Conservation (phyloP, 2,888 invertebrate species). For the Campopleginae sp. region DNA sequence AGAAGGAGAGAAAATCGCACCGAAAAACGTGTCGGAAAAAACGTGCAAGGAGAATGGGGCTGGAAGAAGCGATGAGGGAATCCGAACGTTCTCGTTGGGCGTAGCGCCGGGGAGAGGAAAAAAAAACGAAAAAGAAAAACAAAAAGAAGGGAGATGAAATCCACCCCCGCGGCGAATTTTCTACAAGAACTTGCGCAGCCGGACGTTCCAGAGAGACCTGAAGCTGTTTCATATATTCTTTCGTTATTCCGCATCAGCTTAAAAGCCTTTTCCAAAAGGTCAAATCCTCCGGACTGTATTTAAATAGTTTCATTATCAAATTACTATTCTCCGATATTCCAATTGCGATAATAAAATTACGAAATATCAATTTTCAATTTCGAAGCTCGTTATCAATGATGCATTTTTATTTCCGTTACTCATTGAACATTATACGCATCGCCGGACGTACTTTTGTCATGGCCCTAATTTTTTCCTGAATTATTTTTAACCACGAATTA, state of each 20-base stretch:
- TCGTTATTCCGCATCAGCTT: slow-evolving; percentile 3
- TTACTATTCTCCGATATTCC: background rate
- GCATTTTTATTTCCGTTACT: background rate
- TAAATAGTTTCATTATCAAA: background rate
- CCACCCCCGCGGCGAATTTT: slow-evolving; percentile 66
- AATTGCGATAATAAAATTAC: background rate
- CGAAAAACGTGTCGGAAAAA: slow-evolving; percentile 65
- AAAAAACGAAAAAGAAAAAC: slow-evolving; percentile 57
- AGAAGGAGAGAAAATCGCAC: slow-evolving; percentile 74
- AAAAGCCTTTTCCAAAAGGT: background rate
- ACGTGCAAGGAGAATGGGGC: slow-evolving; percentile 65
- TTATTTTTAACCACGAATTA: no score
- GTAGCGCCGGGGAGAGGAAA: slow-evolving; percentile 14
- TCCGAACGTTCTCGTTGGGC: slow-evolving; percentile 58
- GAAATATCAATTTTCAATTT: background rate
- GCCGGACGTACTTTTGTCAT: no score
- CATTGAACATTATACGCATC: background rate
- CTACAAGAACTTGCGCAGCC: slow-evolving; percentile 54
- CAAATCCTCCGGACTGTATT: background rate
- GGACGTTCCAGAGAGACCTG: slow-evolving; percentile 58
- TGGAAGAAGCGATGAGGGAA: slow-evolving; percentile 68
- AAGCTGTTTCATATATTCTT: background rate
- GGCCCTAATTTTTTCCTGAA: no score
- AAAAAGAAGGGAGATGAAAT: slow-evolving; percentile 80
- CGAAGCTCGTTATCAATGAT: background rate